A percentile compares a stretch with the other conserved stretches of the same genome.
These are phyloP conservation scores for Ochropleura leucogaster DNA, from an alignment of 2,888 invertebrate genomes.

Conservation along the genomic window DNA sequence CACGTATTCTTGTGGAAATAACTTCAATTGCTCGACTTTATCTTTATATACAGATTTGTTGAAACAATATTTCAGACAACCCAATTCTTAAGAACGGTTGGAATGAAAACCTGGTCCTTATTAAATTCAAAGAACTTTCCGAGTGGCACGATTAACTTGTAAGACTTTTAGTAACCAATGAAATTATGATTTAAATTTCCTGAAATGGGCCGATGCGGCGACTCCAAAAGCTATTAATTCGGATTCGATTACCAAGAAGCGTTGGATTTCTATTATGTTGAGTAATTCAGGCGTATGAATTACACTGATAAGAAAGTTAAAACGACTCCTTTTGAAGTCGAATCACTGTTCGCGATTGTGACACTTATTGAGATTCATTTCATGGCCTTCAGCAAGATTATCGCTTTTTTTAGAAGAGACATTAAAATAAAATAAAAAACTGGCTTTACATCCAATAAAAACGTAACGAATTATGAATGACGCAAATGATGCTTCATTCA, in stretches of 20 bases:
- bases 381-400: slow-evolving; percentile 7
- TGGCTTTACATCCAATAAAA: neutral
- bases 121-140: slow-evolving; percentile 28
- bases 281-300: slow-evolving; percentile 50
- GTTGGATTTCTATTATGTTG: slow-evolving; percentile 56
- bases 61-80: slow-evolving; percentile 45
- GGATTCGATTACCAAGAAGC: slow-evolving; percentile 49
- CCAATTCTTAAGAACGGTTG: slow-evolving; percentile 26
- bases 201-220: slow-evolving; percentile 26
- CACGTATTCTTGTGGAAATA: slow-evolving; percentile 54
- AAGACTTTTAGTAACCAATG: slow-evolving; percentile 38
- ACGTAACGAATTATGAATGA: slow-evolving; percentile 9
- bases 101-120: slow-evolving; percentile 29
- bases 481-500: neutral
- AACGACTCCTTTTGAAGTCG: slow-evolving; percentile 35
- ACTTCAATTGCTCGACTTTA: slow-evolving; percentile 47
- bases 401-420: neutral
- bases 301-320: slow-evolving; percentile 53
- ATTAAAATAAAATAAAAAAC: neutral
- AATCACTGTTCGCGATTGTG: slow-evolving; percentile 35
- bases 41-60: slow-evolving; percentile 54
- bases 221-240: slow-evolving; percentile 41
- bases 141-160: slow-evolving; percentile 34
- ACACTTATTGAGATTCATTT: slow-evolving; percentile 42
- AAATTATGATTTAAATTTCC: slow-evolving; percentile 33